Evolutionary conservation across 2,113 vertebrate genomes (phyloP), one percentile per base, ranked within the genome.

Genomic region (Vulpes lagopus): DNA sequence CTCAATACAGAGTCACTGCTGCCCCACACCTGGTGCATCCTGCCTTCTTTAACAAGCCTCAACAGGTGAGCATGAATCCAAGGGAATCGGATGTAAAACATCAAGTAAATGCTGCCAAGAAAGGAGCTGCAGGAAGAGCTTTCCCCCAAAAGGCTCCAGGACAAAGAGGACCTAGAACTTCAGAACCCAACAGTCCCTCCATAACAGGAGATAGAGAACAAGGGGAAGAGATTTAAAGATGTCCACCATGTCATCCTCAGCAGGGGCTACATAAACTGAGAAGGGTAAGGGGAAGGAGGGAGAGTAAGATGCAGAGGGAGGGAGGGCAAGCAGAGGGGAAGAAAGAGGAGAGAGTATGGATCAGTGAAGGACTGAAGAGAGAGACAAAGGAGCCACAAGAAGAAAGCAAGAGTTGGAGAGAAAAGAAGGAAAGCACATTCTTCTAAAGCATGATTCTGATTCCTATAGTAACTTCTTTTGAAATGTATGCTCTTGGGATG

Each of bases 61-160:
- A 97, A 43, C 89, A 97, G 91, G 89, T 88, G 91, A 92, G 23
- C 89, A 12, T 0, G 3, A 84, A 84, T 38, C 84, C 91, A 55
- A 96, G 71, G 98, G 95, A 87, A 49, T 85, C 71, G 97, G 95
- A 97, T 89, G 85, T 85, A 94, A 97, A 93, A 91, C 2, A 1
- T 11, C 43, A 85, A 76, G 35, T 86, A 89, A 65, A 60, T 9
- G 32, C 90, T 96, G n/a, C 60, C 60, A 96, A 35, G 84, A 51
- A 67, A 53, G 38, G 19, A 91, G 64, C 79, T 73, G 8, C 57
- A 35, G 69, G 73, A 60, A 90, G 43, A 71, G 15, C 32, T 14
- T 86, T 49, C 43, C 49, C 64, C 53, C 6, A 32, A 25, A 62
- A 96, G 78, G 35, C 35, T 25, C 22, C 11, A 57, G 1, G 8